A percentile compares a stretch with the other conserved stretches of the same genome.
Conservation (phyloP, 2,888 invertebrate genomes). For the Brachyopa scutellaris region DNA sequence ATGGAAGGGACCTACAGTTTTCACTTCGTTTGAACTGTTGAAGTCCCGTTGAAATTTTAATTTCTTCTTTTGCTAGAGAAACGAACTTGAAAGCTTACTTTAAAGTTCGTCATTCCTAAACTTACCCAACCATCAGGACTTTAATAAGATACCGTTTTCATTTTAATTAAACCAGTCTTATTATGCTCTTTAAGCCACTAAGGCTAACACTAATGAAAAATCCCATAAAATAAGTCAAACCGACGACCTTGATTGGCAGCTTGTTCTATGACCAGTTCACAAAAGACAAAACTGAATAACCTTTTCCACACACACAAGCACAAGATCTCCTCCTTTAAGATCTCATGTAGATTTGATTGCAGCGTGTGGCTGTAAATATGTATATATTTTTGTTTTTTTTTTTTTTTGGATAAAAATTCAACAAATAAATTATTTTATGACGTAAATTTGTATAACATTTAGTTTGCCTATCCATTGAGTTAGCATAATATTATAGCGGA, state of each 20-base stretch:
- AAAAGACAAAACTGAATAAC: constrained; percentile 12
- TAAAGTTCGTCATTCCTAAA: background rate
- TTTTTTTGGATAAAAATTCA: no score
- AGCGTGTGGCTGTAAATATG: background rate
- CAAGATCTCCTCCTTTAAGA: constrained; percentile 23
- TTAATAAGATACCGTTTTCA: background rate
- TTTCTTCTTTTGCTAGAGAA: no score
- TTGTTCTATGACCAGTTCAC: constrained; percentile 27
- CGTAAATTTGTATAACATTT: constrained; percentile 8
- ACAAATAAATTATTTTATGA: constrained; percentile 8
- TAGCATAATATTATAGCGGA: constrained; percentile 7
- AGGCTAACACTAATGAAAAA: constrained; percentile 4
- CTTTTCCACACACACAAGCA: constrained; percentile 5
- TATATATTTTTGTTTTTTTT: no score
- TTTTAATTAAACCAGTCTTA: constrained; percentile 25
- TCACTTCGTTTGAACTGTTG: no score
- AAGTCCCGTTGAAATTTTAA: no score
- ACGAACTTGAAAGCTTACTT: background rate
- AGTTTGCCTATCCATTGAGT: background rate
- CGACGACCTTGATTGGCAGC: constrained; percentile 26
- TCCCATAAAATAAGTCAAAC: constrained; percentile 22
- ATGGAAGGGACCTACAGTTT: no score
- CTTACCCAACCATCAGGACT: constrained; percentile 1
- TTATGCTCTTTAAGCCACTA: constrained; percentile 1
- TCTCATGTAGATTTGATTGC: constrained; percentile 40